These are phyloP conservation scores for Melinaea marsaeus DNA, from an alignment of 2,888 invertebrate species.

Conservation along the genomic window DNA sequence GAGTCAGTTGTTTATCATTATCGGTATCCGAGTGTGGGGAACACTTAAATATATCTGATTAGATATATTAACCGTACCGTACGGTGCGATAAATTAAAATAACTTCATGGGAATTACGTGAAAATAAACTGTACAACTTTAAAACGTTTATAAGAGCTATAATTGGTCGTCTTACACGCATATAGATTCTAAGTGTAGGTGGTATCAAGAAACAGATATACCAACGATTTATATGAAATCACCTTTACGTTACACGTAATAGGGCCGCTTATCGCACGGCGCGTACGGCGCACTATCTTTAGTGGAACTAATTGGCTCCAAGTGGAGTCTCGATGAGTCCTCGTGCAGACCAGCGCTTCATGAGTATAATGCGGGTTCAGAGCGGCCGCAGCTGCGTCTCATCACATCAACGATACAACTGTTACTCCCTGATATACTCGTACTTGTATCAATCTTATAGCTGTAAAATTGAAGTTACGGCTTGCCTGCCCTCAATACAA, in stretches of 20 bases:
- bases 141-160: background rate
- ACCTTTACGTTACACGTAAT: background rate
- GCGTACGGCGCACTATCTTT: slow-evolving; percentile 13
- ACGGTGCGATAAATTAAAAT: background rate
- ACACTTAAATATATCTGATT: background rate
- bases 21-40: background rate
- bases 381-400: slow-evolving; percentile 54
- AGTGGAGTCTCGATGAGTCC: slow-evolving; percentile 57
- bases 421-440: slow-evolving; percentile 35
- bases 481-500: slow-evolving; percentile 9
- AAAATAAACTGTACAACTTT: background rate
- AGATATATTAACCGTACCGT: background rate
- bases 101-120: background rate
- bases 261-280: slow-evolving; percentile 3
- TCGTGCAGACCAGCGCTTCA: slow-evolving; percentile 38
- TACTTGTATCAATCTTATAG: slow-evolving; percentile 23
- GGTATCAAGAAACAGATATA: background rate
- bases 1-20: background rate
- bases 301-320: slow-evolving; percentile 61
- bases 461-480: slow-evolving; percentile 16
- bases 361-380: slow-evolving; percentile 30
- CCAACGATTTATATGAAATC: background rate
- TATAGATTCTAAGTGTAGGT: background rate
- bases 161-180: background rate
- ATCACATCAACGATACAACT: slow-evolving; percentile 57